Conservation (phyloP, 2,113 vertebrate genomes). For the Tenebrosternarchus preto region DNA sequence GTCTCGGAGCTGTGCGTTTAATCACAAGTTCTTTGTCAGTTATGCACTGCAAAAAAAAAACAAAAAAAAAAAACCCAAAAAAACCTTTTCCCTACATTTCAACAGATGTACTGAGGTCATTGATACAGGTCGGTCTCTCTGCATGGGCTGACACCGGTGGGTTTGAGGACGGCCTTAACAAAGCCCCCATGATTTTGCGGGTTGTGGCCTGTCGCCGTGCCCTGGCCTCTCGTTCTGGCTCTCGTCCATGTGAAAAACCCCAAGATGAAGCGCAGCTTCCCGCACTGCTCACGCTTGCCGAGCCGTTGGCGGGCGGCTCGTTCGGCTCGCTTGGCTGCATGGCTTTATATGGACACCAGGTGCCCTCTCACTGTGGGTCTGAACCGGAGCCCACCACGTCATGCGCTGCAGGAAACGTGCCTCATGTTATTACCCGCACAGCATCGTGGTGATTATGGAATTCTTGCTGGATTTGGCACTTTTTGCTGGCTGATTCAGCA, state of each 20-base stretch:
- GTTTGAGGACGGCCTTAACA: constrained; percentile 51
- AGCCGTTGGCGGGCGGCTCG: constrained; percentile 1
- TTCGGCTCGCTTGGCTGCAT: constrained; percentile 16
- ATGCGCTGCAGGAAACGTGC: not conserved
- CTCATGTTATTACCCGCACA: no score
- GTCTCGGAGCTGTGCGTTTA: not conserved
- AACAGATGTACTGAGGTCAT: constrained; percentile 66
- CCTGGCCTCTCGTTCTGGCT: constrained; percentile 38
- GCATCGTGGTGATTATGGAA: not conserved
- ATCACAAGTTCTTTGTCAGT: not conserved
- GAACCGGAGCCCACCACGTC: not conserved
- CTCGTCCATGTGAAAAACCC: constrained; percentile 26
- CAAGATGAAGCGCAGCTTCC: constrained; percentile 47
- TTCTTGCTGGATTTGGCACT: not conserved
- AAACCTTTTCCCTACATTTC: constrained; percentile 24
- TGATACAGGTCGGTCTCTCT: constrained; percentile 42
- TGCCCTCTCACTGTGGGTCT: constrained; percentile 5
- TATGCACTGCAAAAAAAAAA: not conserved
- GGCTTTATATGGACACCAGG: constrained; percentile 36
- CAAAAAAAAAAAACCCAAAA: no score
- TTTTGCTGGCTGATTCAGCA: not conserved
- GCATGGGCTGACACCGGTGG: constrained; percentile 57
- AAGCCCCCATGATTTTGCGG: constrained; percentile 55
- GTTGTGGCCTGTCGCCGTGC: constrained; percentile 24
- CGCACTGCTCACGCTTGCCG: constrained; percentile 21